Evolutionary conservation across 1,140 invertebrate species (phyloP), one percentile per base, ranked within the genome.

Genomic region (Nautilus pompilius): DNA sequence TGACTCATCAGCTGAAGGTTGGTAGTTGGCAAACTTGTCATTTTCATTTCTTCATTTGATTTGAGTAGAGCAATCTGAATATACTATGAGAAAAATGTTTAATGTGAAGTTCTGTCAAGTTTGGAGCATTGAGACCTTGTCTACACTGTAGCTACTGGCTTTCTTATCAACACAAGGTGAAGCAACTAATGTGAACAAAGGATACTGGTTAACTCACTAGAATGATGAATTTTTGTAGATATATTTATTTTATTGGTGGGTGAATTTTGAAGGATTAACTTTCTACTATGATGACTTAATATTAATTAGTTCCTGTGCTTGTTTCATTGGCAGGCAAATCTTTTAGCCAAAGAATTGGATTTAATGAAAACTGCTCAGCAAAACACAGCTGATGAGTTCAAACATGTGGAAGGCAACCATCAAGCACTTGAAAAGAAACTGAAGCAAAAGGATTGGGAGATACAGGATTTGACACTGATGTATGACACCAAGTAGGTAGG

Each of bases 1-100:
- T 79, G 41, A 73, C 78, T 34, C 69, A 80, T 75, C 73, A 79
- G 60, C 58, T 81, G 29, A 78, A 80, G 74, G 79, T 79, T 67
- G 30, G 30, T 60, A 33, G 3, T 56, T 28, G 30, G 15, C 26
- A 26, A 5, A 8, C 30, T 29, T 17, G 13, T 13, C 5, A 28
- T 49, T 49, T 22, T 49, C 20, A 49, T 17, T 8, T 22, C 20
- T 22, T 15, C n/a, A 10, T 49, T 13, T 22, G 10, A 20, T 49
- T 17, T 49, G n/a, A n/a, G n/a, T n/a, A n/a, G n/a, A n/a, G n/a
- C n/a, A n/a, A n/a, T n/a, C n/a, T n/a, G n/a, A n/a, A n/a, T n/a
- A n/a, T n/a, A n/a, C n/a, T n/a, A n/a, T n/a, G n/a, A n/a, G n/a
- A n/a, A n/a, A n/a, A n/a, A n/a, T n/a, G n/a, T n/a, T n/a, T n/a